Conservation (phyloP, 1,140 invertebrate genomes). For the Neomicropteryx cornuta region DNA sequence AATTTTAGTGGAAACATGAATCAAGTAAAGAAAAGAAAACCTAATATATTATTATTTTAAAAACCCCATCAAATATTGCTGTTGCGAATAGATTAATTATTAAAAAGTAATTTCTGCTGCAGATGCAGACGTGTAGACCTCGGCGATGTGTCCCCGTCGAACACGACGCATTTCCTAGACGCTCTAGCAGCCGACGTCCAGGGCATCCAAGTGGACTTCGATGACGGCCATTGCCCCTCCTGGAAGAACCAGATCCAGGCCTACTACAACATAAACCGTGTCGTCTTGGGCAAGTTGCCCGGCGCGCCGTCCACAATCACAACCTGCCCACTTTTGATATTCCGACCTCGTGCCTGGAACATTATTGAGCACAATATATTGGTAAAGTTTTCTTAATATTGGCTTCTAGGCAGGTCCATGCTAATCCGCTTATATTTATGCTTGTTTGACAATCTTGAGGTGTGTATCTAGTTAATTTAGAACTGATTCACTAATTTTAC, state of each 20-base stretch:
- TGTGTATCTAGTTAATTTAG: too few relatives aligned
- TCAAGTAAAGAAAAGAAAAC: too few relatives aligned
- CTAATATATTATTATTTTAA: too few relatives aligned
- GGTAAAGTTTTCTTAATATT: constrained; percentile 22
- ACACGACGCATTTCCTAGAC: constrained; percentile 39
- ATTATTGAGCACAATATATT: constrained; percentile 60
- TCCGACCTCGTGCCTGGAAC: constrained; percentile 64
- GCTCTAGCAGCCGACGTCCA: constrained; percentile 41
- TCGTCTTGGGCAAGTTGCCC: constrained; percentile 40
- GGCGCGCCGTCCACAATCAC: constrained; percentile 36
- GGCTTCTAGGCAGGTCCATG: too few relatives aligned
- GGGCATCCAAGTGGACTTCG: constrained; percentile 53
- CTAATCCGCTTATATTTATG: too few relatives aligned
- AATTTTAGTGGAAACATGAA: background rate
- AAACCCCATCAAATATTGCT: background rate
- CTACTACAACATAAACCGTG: constrained; percentile 49
- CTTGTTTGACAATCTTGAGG: too few relatives aligned
- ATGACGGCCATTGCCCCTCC: constrained; percentile 63
- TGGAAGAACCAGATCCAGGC: constrained; percentile 58
- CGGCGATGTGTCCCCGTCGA: constrained; percentile 47
- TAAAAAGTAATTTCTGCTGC: constrained; percentile 12
- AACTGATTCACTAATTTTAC: too few relatives aligned
- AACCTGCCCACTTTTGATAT: constrained; percentile 48
- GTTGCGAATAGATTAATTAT: background rate
- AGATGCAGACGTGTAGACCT: constrained; percentile 45